phyloP scores from a whole-genome alignment of 2,113 vertebrate genomes.

The Gymnarchus niloticus region DNA sequence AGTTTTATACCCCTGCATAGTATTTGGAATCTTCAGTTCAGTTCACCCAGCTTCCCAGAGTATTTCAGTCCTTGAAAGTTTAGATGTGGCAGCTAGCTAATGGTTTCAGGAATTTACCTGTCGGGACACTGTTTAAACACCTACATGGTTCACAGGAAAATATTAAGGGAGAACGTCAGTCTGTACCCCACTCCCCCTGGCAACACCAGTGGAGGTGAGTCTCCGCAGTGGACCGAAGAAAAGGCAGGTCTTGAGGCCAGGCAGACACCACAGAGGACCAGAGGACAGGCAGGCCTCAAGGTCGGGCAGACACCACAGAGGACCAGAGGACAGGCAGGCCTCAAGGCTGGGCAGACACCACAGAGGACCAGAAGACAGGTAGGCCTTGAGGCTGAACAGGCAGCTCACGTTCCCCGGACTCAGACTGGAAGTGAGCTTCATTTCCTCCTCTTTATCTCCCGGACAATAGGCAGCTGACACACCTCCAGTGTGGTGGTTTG shows the following conservation, averaged over 20 bases:
- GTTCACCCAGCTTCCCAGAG: neutral
- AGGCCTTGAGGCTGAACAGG: neutral
- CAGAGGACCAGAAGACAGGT: conserved; percentile 21
- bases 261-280: too few relatives aligned
- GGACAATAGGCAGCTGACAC: conserved; percentile 18
- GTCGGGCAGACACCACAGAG: neutral
- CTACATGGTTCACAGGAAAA: too few relatives aligned
- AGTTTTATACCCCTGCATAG: neutral
- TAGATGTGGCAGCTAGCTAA: neutral
- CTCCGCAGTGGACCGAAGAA: too few relatives aligned
- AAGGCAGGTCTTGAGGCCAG: too few relatives aligned
- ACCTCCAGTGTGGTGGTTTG: neutral
- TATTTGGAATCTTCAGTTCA: neutral
- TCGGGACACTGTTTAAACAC: neutral
- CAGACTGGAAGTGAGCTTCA: conserved; percentile 30
- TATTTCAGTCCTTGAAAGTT: neutral
- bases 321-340: conserved; percentile 26
- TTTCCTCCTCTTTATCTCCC: conserved; percentile 34
- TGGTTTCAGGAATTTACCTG: neutral
- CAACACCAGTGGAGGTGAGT: neutral
- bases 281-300: too few relatives aligned
- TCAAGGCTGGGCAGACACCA: neutral
- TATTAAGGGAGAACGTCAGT: neutral
- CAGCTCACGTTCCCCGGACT: neutral
- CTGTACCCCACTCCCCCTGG: neutral